Conservation (phyloP, 2,797 vertebrate genomes). For the Myioborus miniatus region DNA sequence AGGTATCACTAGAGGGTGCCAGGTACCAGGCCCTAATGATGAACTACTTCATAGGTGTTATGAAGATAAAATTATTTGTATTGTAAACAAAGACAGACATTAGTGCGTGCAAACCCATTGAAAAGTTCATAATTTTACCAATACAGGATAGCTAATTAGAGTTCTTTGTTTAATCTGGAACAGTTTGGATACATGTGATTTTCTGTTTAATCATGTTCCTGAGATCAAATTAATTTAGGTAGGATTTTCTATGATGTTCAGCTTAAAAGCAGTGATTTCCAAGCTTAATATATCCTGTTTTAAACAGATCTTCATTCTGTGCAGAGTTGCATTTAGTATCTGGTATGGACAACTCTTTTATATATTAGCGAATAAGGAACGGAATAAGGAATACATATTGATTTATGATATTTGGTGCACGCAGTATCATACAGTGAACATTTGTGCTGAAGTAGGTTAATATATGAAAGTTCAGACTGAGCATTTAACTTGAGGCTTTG, state of each 20-base stretch:
- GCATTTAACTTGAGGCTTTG: neutral
- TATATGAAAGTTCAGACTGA: neutral
- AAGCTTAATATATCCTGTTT: neutral
- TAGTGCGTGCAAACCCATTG: neutral
- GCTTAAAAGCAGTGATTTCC: neutral
- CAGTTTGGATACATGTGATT: neutral
- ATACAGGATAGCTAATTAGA: neutral
- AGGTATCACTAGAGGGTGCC: slow-evolving; percentile 38
- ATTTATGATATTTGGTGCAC: neutral
- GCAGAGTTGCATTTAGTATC: neutral
- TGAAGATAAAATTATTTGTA: neutral
- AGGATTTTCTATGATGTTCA: neutral
- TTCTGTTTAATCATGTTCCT: neutral
- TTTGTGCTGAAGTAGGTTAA: neutral
- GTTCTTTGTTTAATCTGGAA: neutral
- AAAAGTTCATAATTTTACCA: neutral
- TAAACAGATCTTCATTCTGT: neutral
- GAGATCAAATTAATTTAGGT: neutral
- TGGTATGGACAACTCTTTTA: neutral
- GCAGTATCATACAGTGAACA: neutral
- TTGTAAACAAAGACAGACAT: neutral
- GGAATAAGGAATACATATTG: neutral
- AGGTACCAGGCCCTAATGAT: neutral
- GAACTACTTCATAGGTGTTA: neutral
- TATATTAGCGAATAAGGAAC: neutral